A percentile compares a stretch with the other conserved stretches of the same genome.
Conservation (phyloP, 2,888 invertebrate species). For the Tipula lateralis region DNA sequence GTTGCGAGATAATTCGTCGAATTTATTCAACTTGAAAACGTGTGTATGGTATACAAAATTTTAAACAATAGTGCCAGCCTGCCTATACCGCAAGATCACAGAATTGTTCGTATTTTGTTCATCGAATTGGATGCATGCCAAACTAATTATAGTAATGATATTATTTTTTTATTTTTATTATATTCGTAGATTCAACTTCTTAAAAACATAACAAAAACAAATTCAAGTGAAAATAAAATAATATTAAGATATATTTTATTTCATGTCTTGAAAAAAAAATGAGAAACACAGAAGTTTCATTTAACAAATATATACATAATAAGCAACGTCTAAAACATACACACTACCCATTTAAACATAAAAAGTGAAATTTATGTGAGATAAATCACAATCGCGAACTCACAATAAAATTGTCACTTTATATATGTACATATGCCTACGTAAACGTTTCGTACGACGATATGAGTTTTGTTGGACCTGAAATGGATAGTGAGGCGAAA, state of each 20-base stretch:
- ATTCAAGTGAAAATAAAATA: neutral
- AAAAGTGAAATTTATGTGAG: neutral
- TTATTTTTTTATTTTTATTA: neutral
- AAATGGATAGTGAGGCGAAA: neutral
- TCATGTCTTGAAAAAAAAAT: neutral
- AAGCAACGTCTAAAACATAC: neutral
- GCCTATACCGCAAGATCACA: neutral
- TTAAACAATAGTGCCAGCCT: neutral
- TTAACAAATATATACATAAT: neutral
- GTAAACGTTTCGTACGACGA: no score
- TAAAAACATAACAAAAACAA: neutral
- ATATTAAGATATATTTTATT: neutral
- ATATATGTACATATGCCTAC: neutral
- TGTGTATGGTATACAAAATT: neutral
- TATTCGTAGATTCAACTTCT: neutral
- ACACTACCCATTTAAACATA: neutral
- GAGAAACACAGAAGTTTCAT: neutral
- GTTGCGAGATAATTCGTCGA: neutral
- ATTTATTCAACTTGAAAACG: neutral
- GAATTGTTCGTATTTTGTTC: neutral
- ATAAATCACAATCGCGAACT: neutral
- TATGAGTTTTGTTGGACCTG: neutral
- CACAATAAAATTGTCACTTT: neutral
- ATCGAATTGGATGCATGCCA: neutral
- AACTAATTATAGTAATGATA: neutral